These are phyloP conservation scores for Oenanthe melanoleuca DNA, from an alignment of 2,113 vertebrate species.

Conservation along the genomic window DNA sequence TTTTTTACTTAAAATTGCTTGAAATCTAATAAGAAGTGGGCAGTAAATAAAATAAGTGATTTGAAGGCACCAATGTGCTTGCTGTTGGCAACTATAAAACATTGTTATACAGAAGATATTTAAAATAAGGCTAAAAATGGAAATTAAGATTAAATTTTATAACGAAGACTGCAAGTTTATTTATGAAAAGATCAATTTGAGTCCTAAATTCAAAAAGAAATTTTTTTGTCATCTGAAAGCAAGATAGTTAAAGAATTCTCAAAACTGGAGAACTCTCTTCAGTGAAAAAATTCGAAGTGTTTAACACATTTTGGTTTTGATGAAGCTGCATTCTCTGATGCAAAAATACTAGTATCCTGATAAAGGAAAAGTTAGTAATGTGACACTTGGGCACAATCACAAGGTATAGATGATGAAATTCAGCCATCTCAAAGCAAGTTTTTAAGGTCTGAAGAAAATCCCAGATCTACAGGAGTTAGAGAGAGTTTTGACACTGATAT, in stretches of 20 bases:
- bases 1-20: background rate
- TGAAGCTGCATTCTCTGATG: background rate
- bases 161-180: background rate
- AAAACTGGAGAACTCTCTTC: background rate
- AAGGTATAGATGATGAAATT: background rate
- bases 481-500: background rate
- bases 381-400: background rate
- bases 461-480: accelerated
- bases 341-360: background rate
- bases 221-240: background rate
- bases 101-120: background rate
- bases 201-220: background rate
- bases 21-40: background rate
- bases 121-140: background rate
- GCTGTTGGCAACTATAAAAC: background rate
- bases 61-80: background rate
- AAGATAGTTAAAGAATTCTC: background rate
- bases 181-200: background rate
- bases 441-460: background rate
- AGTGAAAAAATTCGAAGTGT: background rate
- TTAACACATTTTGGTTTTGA: background rate
- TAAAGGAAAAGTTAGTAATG: background rate
- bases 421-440: background rate
- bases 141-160: background rate
- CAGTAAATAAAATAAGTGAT: background rate